These are phyloP conservation scores for Theristicus caerulescens DNA, from an alignment of 2,113 vertebrate genomes.

Conservation along the genomic window DNA sequence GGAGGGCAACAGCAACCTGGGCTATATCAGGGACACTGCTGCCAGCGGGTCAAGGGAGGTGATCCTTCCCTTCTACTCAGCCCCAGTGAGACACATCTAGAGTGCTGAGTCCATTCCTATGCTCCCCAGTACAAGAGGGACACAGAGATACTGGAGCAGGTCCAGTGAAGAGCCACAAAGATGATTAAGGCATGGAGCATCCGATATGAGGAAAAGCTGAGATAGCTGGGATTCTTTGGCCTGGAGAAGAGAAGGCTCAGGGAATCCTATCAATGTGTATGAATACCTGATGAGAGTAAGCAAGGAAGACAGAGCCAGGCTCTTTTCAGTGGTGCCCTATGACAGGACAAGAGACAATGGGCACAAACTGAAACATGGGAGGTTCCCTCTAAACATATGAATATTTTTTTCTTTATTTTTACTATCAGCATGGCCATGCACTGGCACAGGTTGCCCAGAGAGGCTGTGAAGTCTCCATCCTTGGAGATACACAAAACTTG, in stretches of 20 bases:
- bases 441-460: neutral
- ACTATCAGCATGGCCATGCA: neutral
- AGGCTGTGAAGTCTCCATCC: neutral
- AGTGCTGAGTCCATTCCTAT: neutral
- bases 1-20: neutral
- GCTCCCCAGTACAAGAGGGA: neutral
- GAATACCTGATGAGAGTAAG: neutral
- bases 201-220: neutral
- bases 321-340: neutral
- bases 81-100: neutral
- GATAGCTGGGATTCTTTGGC: neutral
- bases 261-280: neutral
- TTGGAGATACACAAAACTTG: neutral
- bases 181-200: neutral
- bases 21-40: neutral
- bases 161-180: neutral
- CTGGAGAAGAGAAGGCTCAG: neutral
- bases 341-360: neutral
- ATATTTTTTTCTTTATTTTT: neutral
- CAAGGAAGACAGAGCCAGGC: neutral
- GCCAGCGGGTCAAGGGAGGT: neutral
- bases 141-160: neutral
- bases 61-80: neutral
- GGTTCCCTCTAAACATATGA: neutral
- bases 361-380: neutral